Percentiles rank a stretch among this genome's conserved stretches.
Conservation (phyloP, 2,113 vertebrate species). For the Grus americana region DNA sequence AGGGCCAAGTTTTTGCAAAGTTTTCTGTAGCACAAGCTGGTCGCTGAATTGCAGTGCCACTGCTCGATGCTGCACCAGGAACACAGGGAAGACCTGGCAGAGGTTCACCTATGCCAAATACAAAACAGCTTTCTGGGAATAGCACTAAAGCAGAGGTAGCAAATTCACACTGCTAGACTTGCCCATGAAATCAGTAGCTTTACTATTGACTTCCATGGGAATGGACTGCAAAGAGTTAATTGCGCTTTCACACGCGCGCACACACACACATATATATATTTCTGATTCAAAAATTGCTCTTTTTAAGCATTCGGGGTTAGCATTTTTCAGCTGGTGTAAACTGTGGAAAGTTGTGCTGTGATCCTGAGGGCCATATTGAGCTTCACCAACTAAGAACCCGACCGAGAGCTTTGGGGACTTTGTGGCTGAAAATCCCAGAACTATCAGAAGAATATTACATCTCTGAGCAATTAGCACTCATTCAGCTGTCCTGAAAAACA, state of each 20-base stretch:
- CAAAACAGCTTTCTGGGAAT: neutral
- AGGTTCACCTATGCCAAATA: neutral
- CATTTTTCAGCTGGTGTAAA: neutral
- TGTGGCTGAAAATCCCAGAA: neutral
- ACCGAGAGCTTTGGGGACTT: neutral
- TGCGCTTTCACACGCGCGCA: too few species aligned
- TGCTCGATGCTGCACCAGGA: neutral
- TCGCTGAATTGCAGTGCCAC: neutral
- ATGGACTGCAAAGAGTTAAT: neutral
- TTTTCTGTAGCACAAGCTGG: neutral
- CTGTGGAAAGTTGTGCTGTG: neutral
- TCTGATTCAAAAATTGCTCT: neutral
- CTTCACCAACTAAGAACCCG: neutral
- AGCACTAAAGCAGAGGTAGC: neutral
- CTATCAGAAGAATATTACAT: neutral
- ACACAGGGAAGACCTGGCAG: neutral
- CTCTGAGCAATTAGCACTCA: neutral
- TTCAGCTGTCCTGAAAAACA: neutral
- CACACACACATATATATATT: neutral
- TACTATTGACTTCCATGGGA: neutral
- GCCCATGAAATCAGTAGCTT: neutral
- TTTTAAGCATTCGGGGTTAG: neutral
- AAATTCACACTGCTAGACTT: neutral
- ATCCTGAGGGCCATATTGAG: neutral
- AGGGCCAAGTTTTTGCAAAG: neutral